A percentile compares a stretch with the other conserved stretches of the same genome.
Conservation (phyloP, 2,888 invertebrate species). For the Amiota mariae region DNA sequence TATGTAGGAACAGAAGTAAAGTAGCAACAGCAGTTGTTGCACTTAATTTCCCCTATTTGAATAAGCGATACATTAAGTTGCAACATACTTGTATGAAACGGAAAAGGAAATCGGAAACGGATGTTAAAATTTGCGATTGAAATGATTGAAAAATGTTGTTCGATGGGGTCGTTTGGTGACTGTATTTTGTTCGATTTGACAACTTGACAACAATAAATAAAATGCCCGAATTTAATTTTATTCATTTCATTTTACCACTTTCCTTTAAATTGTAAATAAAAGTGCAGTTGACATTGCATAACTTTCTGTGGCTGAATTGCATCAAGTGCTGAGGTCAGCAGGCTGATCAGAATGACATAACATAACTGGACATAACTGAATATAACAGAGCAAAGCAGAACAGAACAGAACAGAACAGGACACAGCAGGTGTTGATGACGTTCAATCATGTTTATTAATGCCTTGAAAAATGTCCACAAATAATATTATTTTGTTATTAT, state of each 20-base stretch:
- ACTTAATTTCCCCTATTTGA: conserved; percentile 39
- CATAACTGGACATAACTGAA: no score
- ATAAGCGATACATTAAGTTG: not conserved
- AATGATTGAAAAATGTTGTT: conserved; percentile 58
- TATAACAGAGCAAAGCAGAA: no score
- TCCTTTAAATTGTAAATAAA: not conserved
- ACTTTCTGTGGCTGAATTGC: not conserved
- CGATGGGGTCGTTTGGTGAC: not conserved
- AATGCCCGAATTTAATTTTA: conserved; percentile 7
- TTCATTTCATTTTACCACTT: not conserved
- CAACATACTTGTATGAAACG: conserved; percentile 22
- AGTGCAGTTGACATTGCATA: not conserved
- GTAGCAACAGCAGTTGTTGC: conserved; percentile 17
- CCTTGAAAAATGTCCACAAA: conserved; percentile 34
- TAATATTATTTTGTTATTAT: conserved; percentile 43
- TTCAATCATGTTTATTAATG: not conserved
- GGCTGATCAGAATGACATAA: no score
- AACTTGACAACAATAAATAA: not conserved
- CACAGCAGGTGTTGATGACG: not conserved
- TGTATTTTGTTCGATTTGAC: no score
- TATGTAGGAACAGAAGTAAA: no score
- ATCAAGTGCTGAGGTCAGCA: conserved; percentile 1
- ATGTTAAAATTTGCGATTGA: conserved; percentile 62
- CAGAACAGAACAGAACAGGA: not conserved
- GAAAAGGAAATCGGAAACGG: conserved; percentile 53